These are phyloP conservation scores for Furnarius figulus DNA, from an alignment of 2,113 vertebrate genomes.

Conservation along the genomic window DNA sequence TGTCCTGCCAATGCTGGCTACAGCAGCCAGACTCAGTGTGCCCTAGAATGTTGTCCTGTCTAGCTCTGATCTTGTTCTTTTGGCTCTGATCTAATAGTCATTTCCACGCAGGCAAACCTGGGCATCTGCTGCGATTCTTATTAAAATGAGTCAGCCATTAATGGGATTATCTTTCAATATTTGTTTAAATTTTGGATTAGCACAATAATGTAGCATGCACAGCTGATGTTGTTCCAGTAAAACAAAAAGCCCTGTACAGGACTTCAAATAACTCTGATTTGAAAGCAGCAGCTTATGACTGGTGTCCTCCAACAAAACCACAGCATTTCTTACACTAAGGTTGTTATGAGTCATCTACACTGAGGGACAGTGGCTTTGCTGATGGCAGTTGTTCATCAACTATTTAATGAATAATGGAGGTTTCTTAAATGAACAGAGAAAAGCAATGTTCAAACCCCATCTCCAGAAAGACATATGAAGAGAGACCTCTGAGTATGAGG, in stretches of 20 bases:
- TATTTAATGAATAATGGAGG: not conserved
- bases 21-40: not conserved
- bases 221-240: not conserved
- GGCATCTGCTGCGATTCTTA: not conserved
- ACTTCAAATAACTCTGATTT: not conserved
- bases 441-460: not conserved
- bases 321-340: not conserved
- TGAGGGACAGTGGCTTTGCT: not conserved
- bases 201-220: not conserved
- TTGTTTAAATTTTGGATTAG: not conserved
- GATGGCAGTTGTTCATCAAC: not conserved
- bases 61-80: not conserved
- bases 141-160: not conserved
- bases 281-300: not conserved
- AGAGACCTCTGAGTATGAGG: rapidly evolving
- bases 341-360: not conserved
- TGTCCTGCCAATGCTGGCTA: not conserved
- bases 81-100: not conserved
- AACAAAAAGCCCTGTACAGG: not conserved
- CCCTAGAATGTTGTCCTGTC: not conserved
- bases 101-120: not conserved
- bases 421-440: not conserved
- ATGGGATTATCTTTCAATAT: not conserved
- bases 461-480: not conserved
- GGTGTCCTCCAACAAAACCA: not conserved